These are phyloP conservation scores for Hesperophylax magnus DNA, from an alignment of 1,140 invertebrate species.

Conservation along the genomic window DNA sequence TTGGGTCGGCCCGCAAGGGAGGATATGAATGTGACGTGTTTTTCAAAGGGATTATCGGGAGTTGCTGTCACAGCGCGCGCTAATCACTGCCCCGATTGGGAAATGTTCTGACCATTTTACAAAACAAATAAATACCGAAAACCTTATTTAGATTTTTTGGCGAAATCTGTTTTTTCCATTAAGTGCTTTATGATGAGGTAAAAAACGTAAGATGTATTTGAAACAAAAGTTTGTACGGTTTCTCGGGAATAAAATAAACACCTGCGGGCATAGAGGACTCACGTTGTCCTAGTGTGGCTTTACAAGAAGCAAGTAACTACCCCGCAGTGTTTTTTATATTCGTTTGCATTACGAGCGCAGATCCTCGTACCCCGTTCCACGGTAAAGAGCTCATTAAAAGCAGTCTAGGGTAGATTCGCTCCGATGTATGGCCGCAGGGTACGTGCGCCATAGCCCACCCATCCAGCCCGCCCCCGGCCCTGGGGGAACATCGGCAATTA, in stretches of 20 bases:
- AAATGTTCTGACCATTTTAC: conserved; percentile 10
- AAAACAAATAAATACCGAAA: not conserved
- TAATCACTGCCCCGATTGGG: conserved; percentile 13
- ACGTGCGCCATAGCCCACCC: conserved; percentile 3
- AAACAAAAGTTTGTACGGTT: conserved; percentile 41
- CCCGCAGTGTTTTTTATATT: not conserved
- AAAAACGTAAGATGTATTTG: conserved; percentile 28
- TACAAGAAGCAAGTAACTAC: too few relatives aligned
- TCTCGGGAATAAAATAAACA: conserved; percentile 43
- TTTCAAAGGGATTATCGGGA: conserved; percentile 23
- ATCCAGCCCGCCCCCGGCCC: not conserved
- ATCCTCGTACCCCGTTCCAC: not conserved
- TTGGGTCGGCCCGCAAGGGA: conserved; percentile 15
- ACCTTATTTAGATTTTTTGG: not conserved
- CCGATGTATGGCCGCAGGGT: conserved; percentile 21
- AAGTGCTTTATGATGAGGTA: conserved; percentile 3
- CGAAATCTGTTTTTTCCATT: not conserved
- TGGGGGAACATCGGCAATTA: conserved; percentile 37
- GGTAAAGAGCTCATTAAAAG: conserved; percentile 34
- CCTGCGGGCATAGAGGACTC: not conserved
- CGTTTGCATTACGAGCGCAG: not conserved
- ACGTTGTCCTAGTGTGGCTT: not conserved
- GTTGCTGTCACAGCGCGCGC: not conserved
- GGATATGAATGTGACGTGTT: conserved; percentile 36
- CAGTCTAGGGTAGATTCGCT: conserved; percentile 10